Base-by-base conservation (phyloP, 2,888 invertebrate genomes). In the Aleiodes testaceus region DNA sequence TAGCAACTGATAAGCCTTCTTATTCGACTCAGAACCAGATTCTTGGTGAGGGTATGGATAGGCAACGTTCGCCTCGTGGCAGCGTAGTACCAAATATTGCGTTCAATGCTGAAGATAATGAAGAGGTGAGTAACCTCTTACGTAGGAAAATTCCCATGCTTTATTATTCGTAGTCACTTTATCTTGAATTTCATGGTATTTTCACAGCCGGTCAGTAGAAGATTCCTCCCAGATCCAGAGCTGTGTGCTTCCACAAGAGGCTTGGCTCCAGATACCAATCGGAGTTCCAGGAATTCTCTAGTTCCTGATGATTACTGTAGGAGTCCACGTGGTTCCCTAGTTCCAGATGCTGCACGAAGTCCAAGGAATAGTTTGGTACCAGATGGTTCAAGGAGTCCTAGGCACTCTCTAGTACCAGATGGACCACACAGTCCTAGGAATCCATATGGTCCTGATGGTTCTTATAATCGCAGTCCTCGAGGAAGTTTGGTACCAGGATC, bases 231-330 rank as follows among this genome's bases (percentile, higher is more conserved):
- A 45, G 91, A 90, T 42, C 91, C 91, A 2, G 84, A 82, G 72
- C 90, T 90, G 75, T 90, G 90, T 68, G 88, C 90, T 64, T 91
- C 91, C 77, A 89, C 91, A 64, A 85, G 92, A 52, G 91, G 91
- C 2, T 78, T 92, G 53, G 89, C 89, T 0, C 90, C 91, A 0
- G 91, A 91, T 72, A 50, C 70, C 1, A 80, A 84, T 53, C 88
- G 90, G 75, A 92, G 91, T 70, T 90, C 92, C 0, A 88, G 92
- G 65, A 91, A 92, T 79, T 92, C 92, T 14, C 89, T 92, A 63
- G 89, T 91, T 30, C 92, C 92, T 20, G 92, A 92, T 59, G 87
- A 86, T 59, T 87, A 85, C 70, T 81, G 82, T 47, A 82, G 90
- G 72, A 90, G 90, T 77, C 89, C 91, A 1, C 88, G 93, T 77